These are phyloP conservation scores for Sandelia bainsii DNA, from an alignment of 2,797 vertebrate genomes.

Conservation along the genomic window DNA sequence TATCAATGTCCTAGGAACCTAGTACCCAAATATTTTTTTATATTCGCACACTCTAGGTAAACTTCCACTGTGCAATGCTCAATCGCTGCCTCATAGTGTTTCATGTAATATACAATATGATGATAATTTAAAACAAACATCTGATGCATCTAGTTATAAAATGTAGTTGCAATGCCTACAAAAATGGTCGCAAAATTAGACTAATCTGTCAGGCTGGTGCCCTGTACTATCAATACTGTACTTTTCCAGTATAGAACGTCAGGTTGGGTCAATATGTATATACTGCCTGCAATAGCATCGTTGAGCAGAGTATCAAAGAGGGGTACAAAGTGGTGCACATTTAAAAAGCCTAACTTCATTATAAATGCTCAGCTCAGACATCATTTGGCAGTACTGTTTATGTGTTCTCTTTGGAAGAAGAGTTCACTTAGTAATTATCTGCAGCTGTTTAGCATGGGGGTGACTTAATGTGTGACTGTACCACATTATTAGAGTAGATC, in stretches of 20 bases:
- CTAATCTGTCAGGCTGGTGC: too few relatives aligned
- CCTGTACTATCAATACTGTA: too few relatives aligned
- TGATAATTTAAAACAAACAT: too few relatives aligned
- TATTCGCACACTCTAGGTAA: too few relatives aligned
- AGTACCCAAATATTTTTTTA: too few relatives aligned
- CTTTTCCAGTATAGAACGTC: constrained; percentile 8
- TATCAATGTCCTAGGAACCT: too few relatives aligned
- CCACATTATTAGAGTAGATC: background rate
- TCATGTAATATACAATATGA: too few relatives aligned
- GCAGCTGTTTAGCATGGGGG: constrained; percentile 4
- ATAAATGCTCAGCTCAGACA: constrained; percentile 5
- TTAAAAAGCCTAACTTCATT: background rate
- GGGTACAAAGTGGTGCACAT: background rate
- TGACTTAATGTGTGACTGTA: background rate
- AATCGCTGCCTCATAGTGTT: too few relatives aligned
- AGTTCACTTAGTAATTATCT: constrained; percentile 13
- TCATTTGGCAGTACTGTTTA: constrained; percentile 1
- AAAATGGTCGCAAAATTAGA: too few relatives aligned
- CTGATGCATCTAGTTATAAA: too few relatives aligned
- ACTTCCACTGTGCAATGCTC: too few relatives aligned
- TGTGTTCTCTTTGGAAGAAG: background rate
- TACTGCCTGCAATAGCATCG: background rate
- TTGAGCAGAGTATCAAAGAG: background rate
- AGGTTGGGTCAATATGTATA: background rate
- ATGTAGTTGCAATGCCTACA: too few relatives aligned